Conservation (phyloP, 2,888 invertebrate species). For the Harpalus rufipes region DNA sequence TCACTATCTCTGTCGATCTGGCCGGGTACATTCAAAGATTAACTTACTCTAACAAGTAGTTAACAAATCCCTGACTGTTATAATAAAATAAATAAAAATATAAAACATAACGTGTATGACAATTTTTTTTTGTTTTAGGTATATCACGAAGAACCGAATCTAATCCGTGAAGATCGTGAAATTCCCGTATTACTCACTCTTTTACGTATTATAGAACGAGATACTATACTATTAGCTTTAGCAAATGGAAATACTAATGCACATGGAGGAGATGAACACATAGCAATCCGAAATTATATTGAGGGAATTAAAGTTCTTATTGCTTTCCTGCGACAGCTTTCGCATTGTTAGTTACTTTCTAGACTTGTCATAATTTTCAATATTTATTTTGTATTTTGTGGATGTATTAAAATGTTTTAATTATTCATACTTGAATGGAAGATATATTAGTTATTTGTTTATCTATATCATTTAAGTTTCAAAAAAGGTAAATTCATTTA, state of each 20-base stretch:
- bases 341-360: background rate
- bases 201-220: conserved; percentile 74
- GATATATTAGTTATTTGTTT: no score
- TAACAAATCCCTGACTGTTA: no score
- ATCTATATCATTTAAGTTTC: no score
- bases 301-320: conserved; percentile 77
- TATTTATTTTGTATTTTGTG: conserved; percentile 9
- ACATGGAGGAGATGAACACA: conserved; percentile 75
- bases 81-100: no score
- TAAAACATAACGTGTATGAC: background rate
- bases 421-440: background rate
- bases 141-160: conserved; percentile 77
- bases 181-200: conserved; percentile 75
- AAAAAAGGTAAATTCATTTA: no score
- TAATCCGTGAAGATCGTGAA: conserved; percentile 76
- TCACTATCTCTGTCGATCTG: no score
- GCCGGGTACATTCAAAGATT: no score
- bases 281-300: conserved; percentile 75
- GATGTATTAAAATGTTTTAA: background rate
- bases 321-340: conserved; percentile 76
- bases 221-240: conserved; percentile 76
- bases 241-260: conserved; percentile 74
- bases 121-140: conserved; percentile 72
- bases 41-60: no score
- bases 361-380: background rate